Conservation (phyloP, 2,113 vertebrate species). For the Gallinago jamesoni region DNA sequence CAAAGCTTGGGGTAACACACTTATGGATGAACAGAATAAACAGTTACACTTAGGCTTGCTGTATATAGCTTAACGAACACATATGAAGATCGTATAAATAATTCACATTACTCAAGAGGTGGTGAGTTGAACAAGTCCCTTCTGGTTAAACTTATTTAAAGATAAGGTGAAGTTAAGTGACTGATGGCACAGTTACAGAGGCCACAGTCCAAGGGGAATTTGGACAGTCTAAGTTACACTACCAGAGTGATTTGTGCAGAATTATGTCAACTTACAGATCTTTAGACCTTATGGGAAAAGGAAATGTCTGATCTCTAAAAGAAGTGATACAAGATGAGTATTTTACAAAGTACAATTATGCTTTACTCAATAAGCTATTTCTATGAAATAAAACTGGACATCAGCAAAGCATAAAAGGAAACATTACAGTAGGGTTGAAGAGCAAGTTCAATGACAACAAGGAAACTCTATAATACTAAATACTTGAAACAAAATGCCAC, state of each 20-base stretch:
- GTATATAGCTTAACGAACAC: slow-evolving; percentile 80
- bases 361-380: slow-evolving; percentile 54
- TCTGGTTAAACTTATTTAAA: slow-evolving; percentile 90
- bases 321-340: slow-evolving; percentile 74
- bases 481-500: not conserved
- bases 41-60: slow-evolving; percentile 74
- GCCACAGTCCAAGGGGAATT: slow-evolving; percentile 85
- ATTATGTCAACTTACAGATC: slow-evolving; percentile 81
- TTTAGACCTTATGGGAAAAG: slow-evolving; percentile 79
- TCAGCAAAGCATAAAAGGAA: slow-evolving; percentile 11
- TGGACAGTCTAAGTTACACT: slow-evolving; percentile 82
- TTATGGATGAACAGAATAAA: slow-evolving; percentile 69
- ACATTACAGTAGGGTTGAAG: not conserved
- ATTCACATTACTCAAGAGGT: slow-evolving; percentile 89
- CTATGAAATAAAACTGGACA: slow-evolving; percentile 49
- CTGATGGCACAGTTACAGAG: slow-evolving; percentile 80
- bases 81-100: slow-evolving; percentile 90
- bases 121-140: slow-evolving; percentile 87
- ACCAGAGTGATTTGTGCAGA: slow-evolving; percentile 80
- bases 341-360: slow-evolving; percentile 70
- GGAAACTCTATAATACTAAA: not conserved
- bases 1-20: slow-evolving; percentile 54
- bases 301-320: slow-evolving; percentile 80
- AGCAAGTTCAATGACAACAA: not conserved
- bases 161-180: slow-evolving; percentile 86